Evolutionary conservation across 2,888 invertebrate species (phyloP).

Genomic region (Pomacea canaliculata): DNA sequence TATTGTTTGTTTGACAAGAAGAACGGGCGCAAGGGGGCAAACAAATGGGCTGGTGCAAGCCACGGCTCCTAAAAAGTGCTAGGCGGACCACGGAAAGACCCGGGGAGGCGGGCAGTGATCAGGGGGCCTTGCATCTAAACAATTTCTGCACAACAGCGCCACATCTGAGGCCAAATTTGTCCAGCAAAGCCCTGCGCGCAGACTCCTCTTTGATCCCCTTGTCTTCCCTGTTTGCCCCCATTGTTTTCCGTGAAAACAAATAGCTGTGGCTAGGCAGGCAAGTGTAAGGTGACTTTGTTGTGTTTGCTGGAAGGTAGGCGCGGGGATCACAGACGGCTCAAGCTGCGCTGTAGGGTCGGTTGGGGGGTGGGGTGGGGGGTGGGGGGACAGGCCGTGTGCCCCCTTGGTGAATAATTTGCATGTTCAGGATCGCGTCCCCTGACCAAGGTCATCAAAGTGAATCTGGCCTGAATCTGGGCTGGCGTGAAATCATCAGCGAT

Average conservation of each 20-base stretch:
- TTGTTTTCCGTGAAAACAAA: conserved; percentile 27
- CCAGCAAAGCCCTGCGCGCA: conserved; percentile 11
- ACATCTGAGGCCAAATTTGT: conserved; percentile 27
- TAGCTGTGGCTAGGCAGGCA: conserved; percentile 14
- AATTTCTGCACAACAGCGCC: conserved; percentile 17
- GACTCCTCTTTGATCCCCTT: conserved; percentile 11
- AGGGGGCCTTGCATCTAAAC: conserved; percentile 13
- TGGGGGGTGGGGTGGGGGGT: too few relatives aligned
- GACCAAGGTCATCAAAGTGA: conserved; percentile 12
- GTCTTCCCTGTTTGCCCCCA: conserved; percentile 17
- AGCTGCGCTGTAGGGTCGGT: neutral
- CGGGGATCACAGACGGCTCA: neutral
- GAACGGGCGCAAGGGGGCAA: neutral
- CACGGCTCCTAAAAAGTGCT: neutral
- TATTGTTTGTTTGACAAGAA: neutral
- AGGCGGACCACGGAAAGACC: neutral
- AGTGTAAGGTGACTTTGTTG: conserved; percentile 28
- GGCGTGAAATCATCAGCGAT: conserved; percentile 13
- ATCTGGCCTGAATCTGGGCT: conserved; percentile 6
- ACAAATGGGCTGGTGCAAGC: conserved; percentile 6
- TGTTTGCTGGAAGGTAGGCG: conserved; percentile 19
- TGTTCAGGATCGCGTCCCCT: conserved; percentile 13
- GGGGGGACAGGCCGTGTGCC: neutral
- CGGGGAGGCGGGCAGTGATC: conserved; percentile 10
- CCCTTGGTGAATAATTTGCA: conserved; percentile 8